Evolutionary conservation across 1,140 invertebrate genomes (phyloP), one percentile per base, ranked within the genome.

Genomic region (Octopus bimaculoides): DNA sequence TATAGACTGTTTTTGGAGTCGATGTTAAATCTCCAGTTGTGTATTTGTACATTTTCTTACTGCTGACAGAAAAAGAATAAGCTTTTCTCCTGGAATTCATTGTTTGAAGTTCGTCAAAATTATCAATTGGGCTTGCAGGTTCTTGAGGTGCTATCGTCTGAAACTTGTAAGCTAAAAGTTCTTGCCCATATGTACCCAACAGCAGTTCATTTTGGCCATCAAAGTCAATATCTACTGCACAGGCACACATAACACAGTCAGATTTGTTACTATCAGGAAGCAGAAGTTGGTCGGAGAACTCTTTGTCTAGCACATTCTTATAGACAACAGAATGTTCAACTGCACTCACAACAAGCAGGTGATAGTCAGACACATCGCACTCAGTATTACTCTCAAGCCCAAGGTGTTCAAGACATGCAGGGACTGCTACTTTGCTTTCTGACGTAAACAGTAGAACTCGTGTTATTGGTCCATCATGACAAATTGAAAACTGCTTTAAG

Each of bases 161-260:
- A 73, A 85, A 83, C 77, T 92, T 92, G 86, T 93, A 94, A 4
- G 92, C 90, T 54, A 94, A 85, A 54, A 94, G 86, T 87, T 93
- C 92, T 92, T 89, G 87, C 20, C 89, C 89, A 90, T 94, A 95
- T 9, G 93, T 95, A 81, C 94, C 94, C 69, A 95, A 85, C 10
- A 95, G 82, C 81, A 95, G 93, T 90, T 95, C 94, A 87, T 93
- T 92, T 74, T 90, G 83, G 0, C 93, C 93, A 90, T 95, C 94
- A 92, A 94, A 93, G 88, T 95, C 93, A 78, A 95, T 90, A 86
- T 95, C 94, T 4, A 92, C 92, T 54, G 93, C 90, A 84, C 92
- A 92, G 52, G 91, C 91, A 84, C 93, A 93, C 17, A 93, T 87
- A 55, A 92, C 89, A 80, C 91, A 91, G 89, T 93, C 93, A 80